Percentiles rank a stretch among this genome's conserved stretches.
Evolutionary conservation across 2,113 vertebrate species (phyloP).

Genomic region (Neomonachus schauinslandi): DNA sequence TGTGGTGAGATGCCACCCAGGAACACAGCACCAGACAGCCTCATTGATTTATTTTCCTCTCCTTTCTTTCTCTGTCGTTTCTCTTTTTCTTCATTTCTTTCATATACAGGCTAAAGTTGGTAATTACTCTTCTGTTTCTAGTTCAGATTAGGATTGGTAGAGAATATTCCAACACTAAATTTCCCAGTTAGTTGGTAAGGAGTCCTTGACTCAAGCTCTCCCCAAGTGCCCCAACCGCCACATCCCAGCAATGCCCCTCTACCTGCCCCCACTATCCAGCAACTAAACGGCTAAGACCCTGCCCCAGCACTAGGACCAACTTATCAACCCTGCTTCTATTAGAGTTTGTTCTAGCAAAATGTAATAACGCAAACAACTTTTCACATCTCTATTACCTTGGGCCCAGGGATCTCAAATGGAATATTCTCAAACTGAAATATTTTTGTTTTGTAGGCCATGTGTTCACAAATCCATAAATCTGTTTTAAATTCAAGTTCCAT

Average conservation of each 20-base stretch:
- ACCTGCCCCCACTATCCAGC: neutral
- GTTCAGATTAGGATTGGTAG: neutral
- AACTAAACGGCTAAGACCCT: neutral
- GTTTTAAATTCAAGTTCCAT: neutral
- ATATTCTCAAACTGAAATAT: neutral
- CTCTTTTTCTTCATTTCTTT: neutral
- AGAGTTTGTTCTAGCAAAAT: neutral
- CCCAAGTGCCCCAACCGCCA: neutral
- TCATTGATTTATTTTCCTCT: neutral
- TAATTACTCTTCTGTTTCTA: neutral
- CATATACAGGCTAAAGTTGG: neutral
- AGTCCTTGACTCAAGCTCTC: neutral
- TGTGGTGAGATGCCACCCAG: neutral
- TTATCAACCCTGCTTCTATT: neutral
- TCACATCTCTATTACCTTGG: neutral
- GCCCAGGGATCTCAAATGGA: neutral
- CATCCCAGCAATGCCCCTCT: neutral
- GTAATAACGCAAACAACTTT: neutral
- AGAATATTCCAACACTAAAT: neutral
- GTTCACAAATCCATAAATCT: neutral
- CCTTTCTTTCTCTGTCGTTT: neutral
- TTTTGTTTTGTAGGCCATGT: neutral
- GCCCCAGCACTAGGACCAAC: neutral
- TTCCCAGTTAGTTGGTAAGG: neutral
- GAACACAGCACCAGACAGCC: fast-evolving